Evolutionary conservation across 2,797 vertebrate genomes (phyloP), one percentile per base, ranked within the genome.

Genomic region (Cyprinella venusta): DNA sequence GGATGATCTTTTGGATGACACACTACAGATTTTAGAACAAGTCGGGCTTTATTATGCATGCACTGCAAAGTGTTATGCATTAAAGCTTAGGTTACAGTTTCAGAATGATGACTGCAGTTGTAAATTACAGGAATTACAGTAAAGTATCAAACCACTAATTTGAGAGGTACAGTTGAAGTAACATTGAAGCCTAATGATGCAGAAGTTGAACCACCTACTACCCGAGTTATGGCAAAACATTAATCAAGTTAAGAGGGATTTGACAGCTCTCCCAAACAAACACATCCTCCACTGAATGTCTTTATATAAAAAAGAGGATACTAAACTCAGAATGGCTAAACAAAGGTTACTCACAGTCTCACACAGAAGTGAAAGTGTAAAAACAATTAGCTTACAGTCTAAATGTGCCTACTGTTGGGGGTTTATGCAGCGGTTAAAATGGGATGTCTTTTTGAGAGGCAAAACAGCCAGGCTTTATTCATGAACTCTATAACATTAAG

Each of bases 51-150:
- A n/a, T n/a, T n/a, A n/a, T n/a, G n/a, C n/a, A n/a, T n/a, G n/a
- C n/a, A n/a, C n/a, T n/a, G n/a, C n/a, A n/a, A n/a, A n/a, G 70
- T 38, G 36, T 38, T 68, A 18, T 18, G 8, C 21, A 69, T 19
- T 19, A 19, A 18, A 45, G 52, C 33, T n/a, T 45, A 59, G 54
- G 33, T 40, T 10, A 48, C 8, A 2, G 30, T 26, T 38, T 52
- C 2, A 13, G 50, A 30, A 30, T 30, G 26, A 5, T n/a, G 21
- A 54, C 19, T 7, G 8, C 15, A 15, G 38, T 19, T 30, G 36
- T 56, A 80, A 70, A 80, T 70, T 12, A 70, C 65, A 70, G n/a
- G 21, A 75, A 76, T 59, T 69, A 56, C n/a, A 59, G 40, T 65
- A 30, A 61, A 42, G 4, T 26, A 54, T 36, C 19, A 52, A 9